Percentiles rank a stretch among this genome's conserved stretches.
Conservation (phyloP, 2,113 vertebrate species). For the Sylvia atricapilla region DNA sequence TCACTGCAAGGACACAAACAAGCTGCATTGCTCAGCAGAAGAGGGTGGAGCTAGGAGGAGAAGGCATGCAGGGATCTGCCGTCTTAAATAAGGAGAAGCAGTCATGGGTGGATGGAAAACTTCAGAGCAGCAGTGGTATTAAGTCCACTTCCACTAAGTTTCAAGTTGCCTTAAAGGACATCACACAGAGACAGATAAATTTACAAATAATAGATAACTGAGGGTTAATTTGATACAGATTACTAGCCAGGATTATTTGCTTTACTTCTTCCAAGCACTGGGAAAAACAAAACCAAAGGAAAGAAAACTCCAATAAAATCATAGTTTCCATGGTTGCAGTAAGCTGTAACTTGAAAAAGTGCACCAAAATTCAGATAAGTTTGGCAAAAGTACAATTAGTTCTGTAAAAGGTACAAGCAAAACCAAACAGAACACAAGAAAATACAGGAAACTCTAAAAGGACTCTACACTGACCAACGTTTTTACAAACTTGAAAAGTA, state of each 20-base stretch:
- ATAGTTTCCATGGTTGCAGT: not conserved
- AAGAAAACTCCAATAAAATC: not conserved
- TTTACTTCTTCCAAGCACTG: not conserved
- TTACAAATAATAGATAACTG: not conserved
- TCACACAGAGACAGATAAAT: not conserved
- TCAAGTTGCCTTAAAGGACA: not conserved
- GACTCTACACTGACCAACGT: not conserved
- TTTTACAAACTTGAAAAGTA: not conserved
- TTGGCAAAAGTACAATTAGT: not conserved
- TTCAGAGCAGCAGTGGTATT: accelerated
- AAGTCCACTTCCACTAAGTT: not conserved
- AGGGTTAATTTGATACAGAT: not conserved
- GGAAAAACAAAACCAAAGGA: not conserved
- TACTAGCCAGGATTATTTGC: not conserved
- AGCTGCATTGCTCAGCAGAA: not conserved
- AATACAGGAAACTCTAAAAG: not conserved
- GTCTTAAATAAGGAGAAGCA: not conserved
- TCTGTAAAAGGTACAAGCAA: not conserved
- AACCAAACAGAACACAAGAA: not conserved
- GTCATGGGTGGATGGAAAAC: not conserved
- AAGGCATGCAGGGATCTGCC: not conserved
- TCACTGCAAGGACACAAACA: not conserved
- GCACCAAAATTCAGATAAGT: not conserved
- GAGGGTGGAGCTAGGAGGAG: not conserved
- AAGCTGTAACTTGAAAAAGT: not conserved